Percentiles rank a stretch among this genome's conserved stretches.
These are phyloP conservation scores for Drosophila ohnishii DNA, from an alignment of 1,140 invertebrate species.

Conservation along the genomic window DNA sequence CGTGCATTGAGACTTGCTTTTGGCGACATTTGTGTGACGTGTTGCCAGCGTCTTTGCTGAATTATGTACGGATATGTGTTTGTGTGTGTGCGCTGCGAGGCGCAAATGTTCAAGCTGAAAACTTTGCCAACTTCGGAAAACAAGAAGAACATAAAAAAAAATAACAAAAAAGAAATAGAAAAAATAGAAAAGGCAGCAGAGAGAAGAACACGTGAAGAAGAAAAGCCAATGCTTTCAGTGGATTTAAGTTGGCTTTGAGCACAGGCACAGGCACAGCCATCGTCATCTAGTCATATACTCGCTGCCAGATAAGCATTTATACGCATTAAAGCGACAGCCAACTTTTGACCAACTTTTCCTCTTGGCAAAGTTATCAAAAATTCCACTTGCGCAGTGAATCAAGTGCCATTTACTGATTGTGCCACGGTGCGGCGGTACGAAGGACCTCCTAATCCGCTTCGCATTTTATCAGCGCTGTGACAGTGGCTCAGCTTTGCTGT, in stretches of 20 bases:
- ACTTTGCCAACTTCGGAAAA: slow-evolving; percentile 69
- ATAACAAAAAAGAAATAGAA: slow-evolving; percentile 15
- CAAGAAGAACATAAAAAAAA: slow-evolving; percentile 24
- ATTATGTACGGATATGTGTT: slow-evolving; percentile 62
- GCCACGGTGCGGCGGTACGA: slow-evolving; percentile 46
- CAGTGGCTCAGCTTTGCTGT: slow-evolving; percentile 63
- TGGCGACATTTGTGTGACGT: slow-evolving; percentile 80
- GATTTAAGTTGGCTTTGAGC: slow-evolving; percentile 75
- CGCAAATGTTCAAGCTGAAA: slow-evolving; percentile 76
- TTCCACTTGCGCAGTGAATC: slow-evolving; percentile 81
- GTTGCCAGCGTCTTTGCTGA: slow-evolving; percentile 68
- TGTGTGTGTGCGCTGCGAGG: slow-evolving; percentile 56
- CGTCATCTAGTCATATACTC: slow-evolving; percentile 63
- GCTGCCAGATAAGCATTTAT: slow-evolving; percentile 70
- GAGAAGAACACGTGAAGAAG: slow-evolving; percentile 54
- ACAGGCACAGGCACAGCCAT: slow-evolving; percentile 29
- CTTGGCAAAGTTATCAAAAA: slow-evolving; percentile 78
- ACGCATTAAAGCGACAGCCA: slow-evolving; percentile 77
- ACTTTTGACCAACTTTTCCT: slow-evolving; percentile 76
- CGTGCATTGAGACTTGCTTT: slow-evolving; percentile 72
- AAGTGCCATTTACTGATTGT: slow-evolving; percentile 82
- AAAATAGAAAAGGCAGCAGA: slow-evolving; percentile 20
- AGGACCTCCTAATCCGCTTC: slow-evolving; percentile 76
- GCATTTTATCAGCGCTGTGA: slow-evolving; percentile 79
- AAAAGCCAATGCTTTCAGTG: slow-evolving; percentile 72